These are phyloP conservation scores for Penaeus monodon DNA, from an alignment of 2,888 invertebrate species.

Conservation along the genomic window DNA sequence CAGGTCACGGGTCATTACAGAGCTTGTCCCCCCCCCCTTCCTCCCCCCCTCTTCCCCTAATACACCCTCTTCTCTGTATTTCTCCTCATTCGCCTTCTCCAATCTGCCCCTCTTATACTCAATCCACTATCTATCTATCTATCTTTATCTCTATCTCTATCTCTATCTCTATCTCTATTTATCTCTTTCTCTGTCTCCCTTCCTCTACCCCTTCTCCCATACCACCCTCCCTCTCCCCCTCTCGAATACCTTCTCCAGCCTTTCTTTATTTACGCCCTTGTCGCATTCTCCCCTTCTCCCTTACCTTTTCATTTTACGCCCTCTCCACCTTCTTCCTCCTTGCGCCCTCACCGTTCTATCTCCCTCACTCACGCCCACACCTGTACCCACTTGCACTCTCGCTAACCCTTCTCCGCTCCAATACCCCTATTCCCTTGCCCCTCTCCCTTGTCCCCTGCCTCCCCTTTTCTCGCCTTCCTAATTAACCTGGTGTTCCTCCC, in stretches of 20 bases:
- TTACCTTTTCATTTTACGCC: neutral
- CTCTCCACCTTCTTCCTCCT: neutral
- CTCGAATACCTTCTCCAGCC: neutral
- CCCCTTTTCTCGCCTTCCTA: too few relatives aligned
- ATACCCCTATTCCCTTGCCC: too few relatives aligned
- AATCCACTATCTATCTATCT: neutral
- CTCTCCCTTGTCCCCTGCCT: too few relatives aligned
- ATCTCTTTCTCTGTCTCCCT: constrained; percentile 2
- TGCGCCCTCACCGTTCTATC: neutral
- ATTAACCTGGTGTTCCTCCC: too few relatives aligned
- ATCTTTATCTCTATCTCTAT: constrained; percentile 4
- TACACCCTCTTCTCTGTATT: constrained; percentile 12
- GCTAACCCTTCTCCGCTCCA: too few relatives aligned
- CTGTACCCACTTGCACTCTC: too few relatives aligned
- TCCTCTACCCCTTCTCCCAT: neutral
- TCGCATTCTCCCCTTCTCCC: too few relatives aligned
- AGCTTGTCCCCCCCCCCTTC: too few relatives aligned
- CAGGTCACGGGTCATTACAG: too few relatives aligned
- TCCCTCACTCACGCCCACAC: neutral
- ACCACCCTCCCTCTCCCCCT: neutral
- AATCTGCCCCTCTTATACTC: neutral
- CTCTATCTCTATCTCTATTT: neutral
- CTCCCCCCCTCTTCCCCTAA: too few relatives aligned
- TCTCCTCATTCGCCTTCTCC: neutral
- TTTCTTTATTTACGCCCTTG: neutral